Percentiles rank a stretch among this genome's conserved stretches.
These are phyloP conservation scores for Psilopogon haemacephalus DNA, from an alignment of 2,113 vertebrate species.

Conservation along the genomic window DNA sequence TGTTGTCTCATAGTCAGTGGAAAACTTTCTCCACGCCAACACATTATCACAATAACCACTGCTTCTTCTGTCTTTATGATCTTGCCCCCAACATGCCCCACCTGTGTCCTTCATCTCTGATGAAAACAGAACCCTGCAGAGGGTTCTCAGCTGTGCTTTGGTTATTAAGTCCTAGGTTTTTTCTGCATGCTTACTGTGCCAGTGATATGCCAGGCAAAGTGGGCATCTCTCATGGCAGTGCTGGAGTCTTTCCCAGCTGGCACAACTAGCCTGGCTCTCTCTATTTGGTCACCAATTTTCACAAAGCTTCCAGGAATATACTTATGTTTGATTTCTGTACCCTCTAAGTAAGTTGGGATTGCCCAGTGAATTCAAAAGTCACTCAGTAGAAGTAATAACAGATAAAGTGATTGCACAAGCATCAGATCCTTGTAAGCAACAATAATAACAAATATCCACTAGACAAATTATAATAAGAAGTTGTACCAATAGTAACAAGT, in stretches of 20 bases:
- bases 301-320: background rate
- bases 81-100: background rate
- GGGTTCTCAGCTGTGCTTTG: background rate
- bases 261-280: background rate
- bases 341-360: background rate
- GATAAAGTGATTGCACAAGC: fast-evolving
- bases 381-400: background rate
- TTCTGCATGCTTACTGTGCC: fast-evolving
- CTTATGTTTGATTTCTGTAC: background rate
- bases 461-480: background rate
- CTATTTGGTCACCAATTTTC: background rate
- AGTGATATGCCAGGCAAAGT: background rate
- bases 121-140: background rate
- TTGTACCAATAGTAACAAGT: background rate
- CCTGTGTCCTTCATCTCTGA: background rate
- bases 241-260: background rate
- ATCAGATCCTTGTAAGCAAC: background rate
- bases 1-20: background rate
- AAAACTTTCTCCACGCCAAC: background rate
- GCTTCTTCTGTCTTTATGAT: background rate
- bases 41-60: background rate
- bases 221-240: fast-evolving
- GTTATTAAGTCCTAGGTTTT: background rate
- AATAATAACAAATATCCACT: background rate
- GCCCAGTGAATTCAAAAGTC: background rate